Conservation (phyloP, 2,797 vertebrate species). For the Euthynnus affinis region DNA sequence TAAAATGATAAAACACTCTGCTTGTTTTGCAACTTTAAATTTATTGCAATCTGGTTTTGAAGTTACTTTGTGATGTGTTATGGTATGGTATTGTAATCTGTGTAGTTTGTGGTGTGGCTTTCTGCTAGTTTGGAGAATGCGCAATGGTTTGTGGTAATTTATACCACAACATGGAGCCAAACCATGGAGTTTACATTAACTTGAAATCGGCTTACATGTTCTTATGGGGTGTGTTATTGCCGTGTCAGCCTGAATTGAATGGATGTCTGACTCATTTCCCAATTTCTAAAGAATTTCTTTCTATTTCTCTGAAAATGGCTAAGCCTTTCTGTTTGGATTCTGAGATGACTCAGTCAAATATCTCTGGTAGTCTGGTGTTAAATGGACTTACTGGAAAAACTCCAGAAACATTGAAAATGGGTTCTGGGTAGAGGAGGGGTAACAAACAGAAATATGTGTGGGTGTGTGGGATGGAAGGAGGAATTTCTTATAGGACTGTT, state of each 20-base stretch:
- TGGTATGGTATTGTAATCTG: no score
- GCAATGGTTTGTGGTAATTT: background rate
- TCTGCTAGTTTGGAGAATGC: background rate
- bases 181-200: background rate
- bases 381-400: background rate
- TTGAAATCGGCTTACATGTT: background rate
- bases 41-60: background rate
- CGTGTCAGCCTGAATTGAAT: no score
- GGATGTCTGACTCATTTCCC: no score
- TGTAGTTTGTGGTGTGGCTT: background rate
- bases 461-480: background rate
- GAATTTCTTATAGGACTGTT: constrained; percentile 20
- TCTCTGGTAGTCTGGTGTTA: no score
- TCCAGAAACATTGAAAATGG: background rate
- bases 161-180: background rate
- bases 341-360: background rate
- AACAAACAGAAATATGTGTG: background rate
- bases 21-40: background rate
- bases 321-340: background rate
- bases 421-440: background rate
- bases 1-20: no score
- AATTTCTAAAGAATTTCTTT: no score
- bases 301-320: no score
- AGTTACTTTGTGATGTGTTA: no score
- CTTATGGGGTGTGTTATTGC: no score